Base-by-base conservation (phyloP, 2,888 invertebrate species). In the Conomelus anceps region DNA sequence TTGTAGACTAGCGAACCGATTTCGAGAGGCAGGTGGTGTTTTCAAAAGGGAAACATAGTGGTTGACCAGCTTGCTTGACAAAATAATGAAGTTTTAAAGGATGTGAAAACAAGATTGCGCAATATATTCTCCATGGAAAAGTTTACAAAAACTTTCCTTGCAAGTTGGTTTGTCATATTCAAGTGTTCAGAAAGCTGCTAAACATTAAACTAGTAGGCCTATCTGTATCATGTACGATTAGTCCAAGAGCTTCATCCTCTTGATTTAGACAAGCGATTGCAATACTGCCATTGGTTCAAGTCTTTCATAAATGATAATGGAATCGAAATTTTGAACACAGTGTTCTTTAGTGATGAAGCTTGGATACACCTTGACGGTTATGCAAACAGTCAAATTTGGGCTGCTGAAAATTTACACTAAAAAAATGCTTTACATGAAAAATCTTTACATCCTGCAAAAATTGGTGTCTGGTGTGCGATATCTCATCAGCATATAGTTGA, bases 291-390 rank as follows among this genome's bases (percentile, higher is more conserved):
- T 63, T 88, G 41, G 88, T 22, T 88, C n/a, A 11, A 22, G 22
- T 84, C 84, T 63, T n/a, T 88, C 23, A 84, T 88, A 23, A 23
- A 88, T 23, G 88, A 88, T 23, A 88, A 88, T 3, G 63, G 63
- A 34, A 22, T 63, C 22, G 63, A 22, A 88, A 88, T 88, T 17
- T 88, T 88, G 41, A 22, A 88, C 41, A 7, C 22, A 34, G 63
- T 88, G 29, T 41, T 20, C 41, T 88, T 41, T 22, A 88, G 88
- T 41, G 88, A 88, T 41, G 41, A 41, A 41, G 11, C 41, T 41
- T 41, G 41, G 41, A 41, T 41, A 11, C 41, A 41, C 17, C 41
- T 41, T 17, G 41, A 41, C 41, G 41, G 41, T 41, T 41, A 41
- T 41, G 41, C 17, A 17, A 41, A 41, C 41, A 41, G 41, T 41